Percentiles rank a stretch among this genome's conserved stretches.
These are phyloP conservation scores for Drosophila chauvacae DNA, from an alignment of 1,140 invertebrate genomes.

Conservation along the genomic window DNA sequence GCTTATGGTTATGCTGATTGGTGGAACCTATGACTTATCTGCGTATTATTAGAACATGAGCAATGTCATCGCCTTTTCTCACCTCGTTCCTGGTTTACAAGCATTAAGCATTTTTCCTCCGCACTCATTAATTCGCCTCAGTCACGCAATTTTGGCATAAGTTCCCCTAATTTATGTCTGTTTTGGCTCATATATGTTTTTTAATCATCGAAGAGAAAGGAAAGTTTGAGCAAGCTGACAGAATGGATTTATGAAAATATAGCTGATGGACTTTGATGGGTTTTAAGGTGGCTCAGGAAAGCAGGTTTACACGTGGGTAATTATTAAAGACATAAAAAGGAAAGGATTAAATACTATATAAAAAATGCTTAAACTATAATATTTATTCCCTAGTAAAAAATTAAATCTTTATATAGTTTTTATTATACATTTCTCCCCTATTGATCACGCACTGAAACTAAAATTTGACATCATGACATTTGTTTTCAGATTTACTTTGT, in stretches of 20 bases:
- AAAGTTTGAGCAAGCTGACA: neutral
- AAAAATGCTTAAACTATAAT: no score
- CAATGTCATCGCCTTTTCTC: slow-evolving; percentile 59
- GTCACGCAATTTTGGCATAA: slow-evolving; percentile 70
- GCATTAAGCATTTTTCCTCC: slow-evolving; percentile 32
- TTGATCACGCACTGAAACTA: neutral
- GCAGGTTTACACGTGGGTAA: neutral
- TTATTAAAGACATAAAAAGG: neutral
- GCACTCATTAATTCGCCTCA: slow-evolving; percentile 41
- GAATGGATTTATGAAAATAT: slow-evolving; percentile 10
- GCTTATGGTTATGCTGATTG: slow-evolving; percentile 22
- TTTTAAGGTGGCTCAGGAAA: slow-evolving; percentile 20
- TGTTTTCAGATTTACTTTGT: neutral
- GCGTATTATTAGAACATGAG: slow-evolving; percentile 69
- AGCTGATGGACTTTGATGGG: slow-evolving; percentile 11
- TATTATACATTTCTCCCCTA: neutral
- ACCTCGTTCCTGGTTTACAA: slow-evolving; percentile 31
- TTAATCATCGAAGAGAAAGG: slow-evolving; percentile 42
- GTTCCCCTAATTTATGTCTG: slow-evolving; percentile 59
- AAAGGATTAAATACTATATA: neutral
- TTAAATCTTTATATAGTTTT: neutral
- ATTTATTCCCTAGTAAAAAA: neutral
- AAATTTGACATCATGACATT: neutral
- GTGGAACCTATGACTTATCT: slow-evolving; percentile 49
- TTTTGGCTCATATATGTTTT: slow-evolving; percentile 57